Evolutionary conservation across 2,797 vertebrate genomes (phyloP).

Genomic region (Pristis pectinata): DNA sequence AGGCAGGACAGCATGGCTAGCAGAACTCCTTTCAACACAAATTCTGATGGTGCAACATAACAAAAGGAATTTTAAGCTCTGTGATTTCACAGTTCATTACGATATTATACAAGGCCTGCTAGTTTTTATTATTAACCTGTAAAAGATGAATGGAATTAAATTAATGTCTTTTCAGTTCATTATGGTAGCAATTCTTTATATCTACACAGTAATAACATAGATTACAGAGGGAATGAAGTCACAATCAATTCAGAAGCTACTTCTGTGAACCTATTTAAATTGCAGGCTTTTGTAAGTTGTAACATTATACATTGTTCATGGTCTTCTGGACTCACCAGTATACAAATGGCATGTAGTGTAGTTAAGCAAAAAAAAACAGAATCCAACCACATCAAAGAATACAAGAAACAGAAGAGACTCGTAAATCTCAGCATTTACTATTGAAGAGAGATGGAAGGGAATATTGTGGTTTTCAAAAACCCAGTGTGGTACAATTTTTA

Average conservation of each 20-base stretch:
- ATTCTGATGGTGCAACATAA: neutral
- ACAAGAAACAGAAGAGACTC: slow-evolving; percentile 19
- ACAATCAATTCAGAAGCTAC: neutral
- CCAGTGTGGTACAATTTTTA: neutral
- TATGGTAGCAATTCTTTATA: neutral
- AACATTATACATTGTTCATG: neutral
- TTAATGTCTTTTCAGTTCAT: neutral
- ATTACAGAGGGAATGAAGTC: neutral
- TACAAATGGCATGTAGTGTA: neutral
- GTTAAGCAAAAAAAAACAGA: slow-evolving; percentile 12
- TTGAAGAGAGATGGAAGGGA: neutral
- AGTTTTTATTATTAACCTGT: neutral
- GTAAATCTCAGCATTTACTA: neutral
- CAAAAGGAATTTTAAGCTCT: neutral
- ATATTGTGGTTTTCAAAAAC: neutral
- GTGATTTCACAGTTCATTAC: neutral
- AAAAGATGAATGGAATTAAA: neutral
- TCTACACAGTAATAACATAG: neutral
- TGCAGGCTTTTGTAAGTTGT: neutral
- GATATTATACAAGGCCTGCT: neutral
- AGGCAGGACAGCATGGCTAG: neutral
- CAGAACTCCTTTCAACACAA: neutral
- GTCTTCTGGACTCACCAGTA: neutral
- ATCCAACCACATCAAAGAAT: slow-evolving; percentile 23
- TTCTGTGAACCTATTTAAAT: neutral